Percentiles rank a stretch among this genome's conserved stretches.
These are phyloP conservation scores for Drosophila elegans DNA, from an alignment of 1,140 invertebrate species.

Conservation along the genomic window DNA sequence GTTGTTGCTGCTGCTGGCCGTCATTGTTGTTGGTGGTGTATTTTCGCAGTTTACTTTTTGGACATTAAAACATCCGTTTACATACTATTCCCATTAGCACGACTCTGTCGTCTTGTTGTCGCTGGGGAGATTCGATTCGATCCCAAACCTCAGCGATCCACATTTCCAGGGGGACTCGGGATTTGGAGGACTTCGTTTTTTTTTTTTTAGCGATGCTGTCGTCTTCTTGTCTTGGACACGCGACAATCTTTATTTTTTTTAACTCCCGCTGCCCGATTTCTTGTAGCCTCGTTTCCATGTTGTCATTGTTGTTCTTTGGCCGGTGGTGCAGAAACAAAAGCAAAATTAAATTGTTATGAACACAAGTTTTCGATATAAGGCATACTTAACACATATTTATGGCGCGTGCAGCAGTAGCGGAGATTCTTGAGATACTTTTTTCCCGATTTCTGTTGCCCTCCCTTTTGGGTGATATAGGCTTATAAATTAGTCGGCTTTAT, in stretches of 20 bases:
- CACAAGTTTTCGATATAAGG: slow-evolving; percentile 81
- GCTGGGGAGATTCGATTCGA: slow-evolving; percentile 25
- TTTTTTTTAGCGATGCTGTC: slow-evolving; percentile 26
- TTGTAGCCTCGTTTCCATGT: slow-evolving; percentile 48
- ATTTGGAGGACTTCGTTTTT: slow-evolving; percentile 4
- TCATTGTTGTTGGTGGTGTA: slow-evolving; percentile 10
- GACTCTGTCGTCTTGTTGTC: slow-evolving; percentile 68
- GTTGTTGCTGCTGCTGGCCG: slow-evolving; percentile 32
- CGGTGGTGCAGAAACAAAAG: slow-evolving; percentile 64
- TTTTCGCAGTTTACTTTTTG: slow-evolving; percentile 83
- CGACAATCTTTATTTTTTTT: slow-evolving; percentile 66
- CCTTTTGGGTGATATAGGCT: slow-evolving; percentile 3
- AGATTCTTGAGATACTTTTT: slow-evolving; percentile 75
- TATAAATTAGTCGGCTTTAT: slow-evolving; percentile 72
- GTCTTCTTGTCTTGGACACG: slow-evolving; percentile 74
- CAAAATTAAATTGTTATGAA: slow-evolving; percentile 83
- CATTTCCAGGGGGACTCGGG: slow-evolving; percentile 21
- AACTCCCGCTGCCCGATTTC: slow-evolving; percentile 8
- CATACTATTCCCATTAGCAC: slow-evolving; percentile 83
- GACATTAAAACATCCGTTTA: slow-evolving; percentile 84
- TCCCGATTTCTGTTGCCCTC: not conserved
- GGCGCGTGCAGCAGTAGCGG: slow-evolving; percentile 79
- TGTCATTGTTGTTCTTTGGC: slow-evolving; percentile 45
- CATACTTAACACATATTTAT: slow-evolving; percentile 82
- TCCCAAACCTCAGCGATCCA: slow-evolving; percentile 32